phyloP scores from a whole-genome alignment of 2,888 invertebrate species.

The Cryptophagus acutangulus region DNA sequence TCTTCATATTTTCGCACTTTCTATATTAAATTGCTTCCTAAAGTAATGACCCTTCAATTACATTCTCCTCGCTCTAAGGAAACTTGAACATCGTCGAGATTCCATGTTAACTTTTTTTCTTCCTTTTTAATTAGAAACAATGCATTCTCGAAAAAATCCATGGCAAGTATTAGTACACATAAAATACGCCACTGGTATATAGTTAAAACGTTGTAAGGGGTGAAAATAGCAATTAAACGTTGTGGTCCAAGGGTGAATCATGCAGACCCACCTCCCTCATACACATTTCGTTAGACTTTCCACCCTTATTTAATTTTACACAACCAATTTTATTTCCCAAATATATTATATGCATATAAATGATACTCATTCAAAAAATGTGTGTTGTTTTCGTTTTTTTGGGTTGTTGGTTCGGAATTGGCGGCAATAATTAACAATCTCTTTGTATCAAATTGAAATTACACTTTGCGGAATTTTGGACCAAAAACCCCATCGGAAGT shows the following conservation, averaged over 20 bases:
- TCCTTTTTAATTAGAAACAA: no score
- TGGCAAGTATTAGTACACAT: no score
- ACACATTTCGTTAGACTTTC: conserved; percentile 3
- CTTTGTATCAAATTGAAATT: no score
- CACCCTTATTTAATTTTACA: conserved; percentile 8
- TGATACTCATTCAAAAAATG: conserved; percentile 1
- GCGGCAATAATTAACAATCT: no score
- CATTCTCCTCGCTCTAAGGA: neutral
- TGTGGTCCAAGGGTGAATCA: conserved; percentile 30
- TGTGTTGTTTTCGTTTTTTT: no score
- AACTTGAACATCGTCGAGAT: no score
- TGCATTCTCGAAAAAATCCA: no score
- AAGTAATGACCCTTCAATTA: conserved; percentile 3
- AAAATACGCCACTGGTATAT: no score
- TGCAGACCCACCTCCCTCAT: conserved; percentile 4
- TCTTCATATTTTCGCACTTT: conserved; percentile 5
- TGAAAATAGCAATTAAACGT: conserved; percentile 34
- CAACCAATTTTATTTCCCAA: conserved; percentile 5
- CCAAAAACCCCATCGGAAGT: no score
- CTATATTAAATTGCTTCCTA: conserved; percentile 6
- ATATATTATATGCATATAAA: conserved; percentile 1
- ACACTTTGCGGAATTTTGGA: no score
- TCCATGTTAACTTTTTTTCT: no score
- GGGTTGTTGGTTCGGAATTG: no score
- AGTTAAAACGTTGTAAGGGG: conserved; percentile 24